A percentile compares a stretch with the other conserved stretches of the same genome.
Conservation (phyloP, 2,888 invertebrate genomes). For the Phania funesta region DNA sequence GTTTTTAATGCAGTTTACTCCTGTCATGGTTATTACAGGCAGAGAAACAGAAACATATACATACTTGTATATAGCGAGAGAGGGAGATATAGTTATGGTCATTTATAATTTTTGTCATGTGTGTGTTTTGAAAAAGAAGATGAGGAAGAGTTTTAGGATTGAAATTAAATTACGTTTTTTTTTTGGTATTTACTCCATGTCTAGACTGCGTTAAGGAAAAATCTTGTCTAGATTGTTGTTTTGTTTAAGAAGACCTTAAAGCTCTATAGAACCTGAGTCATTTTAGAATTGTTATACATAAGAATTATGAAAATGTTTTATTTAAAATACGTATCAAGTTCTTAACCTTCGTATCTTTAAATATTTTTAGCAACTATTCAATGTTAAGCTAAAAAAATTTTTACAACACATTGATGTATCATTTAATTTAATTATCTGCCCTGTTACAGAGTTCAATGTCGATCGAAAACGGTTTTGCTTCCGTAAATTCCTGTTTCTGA, state of each 20-base stretch:
- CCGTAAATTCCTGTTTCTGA: no score
- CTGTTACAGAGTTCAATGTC: no score
- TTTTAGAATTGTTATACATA: no score
- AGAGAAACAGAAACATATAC: not conserved
- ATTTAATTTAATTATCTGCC: no score
- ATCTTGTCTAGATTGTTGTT: not conserved
- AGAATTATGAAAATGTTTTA: no score
- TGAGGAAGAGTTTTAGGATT: not conserved
- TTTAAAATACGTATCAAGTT: no score
- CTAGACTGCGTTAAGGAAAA: not conserved
- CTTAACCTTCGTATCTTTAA: no score
- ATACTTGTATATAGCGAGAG: not conserved
- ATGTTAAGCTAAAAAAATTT: no score
- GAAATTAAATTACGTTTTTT: not conserved
- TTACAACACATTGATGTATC: no score
- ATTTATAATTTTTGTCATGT: not conserved
- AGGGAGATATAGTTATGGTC: not conserved
- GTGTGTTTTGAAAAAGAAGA: not conserved
- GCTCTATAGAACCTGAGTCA: not conserved
- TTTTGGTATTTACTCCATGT: no score
- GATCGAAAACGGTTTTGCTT: no score
- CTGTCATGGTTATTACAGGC: not conserved
- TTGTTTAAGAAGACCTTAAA: not conserved
- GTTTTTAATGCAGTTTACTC: slow-evolving; percentile 1
- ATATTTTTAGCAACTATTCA: no score